Evolutionary conservation across 2,888 invertebrate species (phyloP).

Genomic region (Cataglyphis rosenhaueri): DNA sequence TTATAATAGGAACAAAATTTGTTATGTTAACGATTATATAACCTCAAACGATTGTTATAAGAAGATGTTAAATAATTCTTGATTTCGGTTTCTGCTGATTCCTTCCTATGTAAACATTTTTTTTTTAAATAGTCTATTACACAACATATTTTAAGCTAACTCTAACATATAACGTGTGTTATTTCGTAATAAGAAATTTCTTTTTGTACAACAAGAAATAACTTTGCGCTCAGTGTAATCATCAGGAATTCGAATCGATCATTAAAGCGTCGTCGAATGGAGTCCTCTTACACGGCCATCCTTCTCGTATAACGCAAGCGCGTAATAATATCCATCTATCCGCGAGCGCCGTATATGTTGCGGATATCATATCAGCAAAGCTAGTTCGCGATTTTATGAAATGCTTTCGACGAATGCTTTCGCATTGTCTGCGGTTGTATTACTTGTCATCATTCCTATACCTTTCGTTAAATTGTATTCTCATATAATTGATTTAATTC

Average conservation of each 20-base stretch:
- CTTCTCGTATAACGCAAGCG: slow-evolving; percentile 49
- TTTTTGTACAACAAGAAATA: background rate
- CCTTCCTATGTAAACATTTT: background rate
- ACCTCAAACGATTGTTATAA: background rate
- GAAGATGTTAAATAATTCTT: background rate
- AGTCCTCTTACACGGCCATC: slow-evolving; percentile 10
- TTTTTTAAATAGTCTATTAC: background rate
- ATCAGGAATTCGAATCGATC: slow-evolving; percentile 27
- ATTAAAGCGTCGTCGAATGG: slow-evolving; percentile 39
- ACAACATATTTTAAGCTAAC: background rate
- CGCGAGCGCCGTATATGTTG: slow-evolving; percentile 53
- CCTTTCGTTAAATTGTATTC: slow-evolving; percentile 7
- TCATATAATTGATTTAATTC: slow-evolving; percentile 1
- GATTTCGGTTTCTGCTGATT: background rate
- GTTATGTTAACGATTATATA: background rate
- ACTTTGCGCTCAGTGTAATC: background rate
- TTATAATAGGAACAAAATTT: background rate
- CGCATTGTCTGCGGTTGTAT: slow-evolving; percentile 14
- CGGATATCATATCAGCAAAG: slow-evolving; percentile 55
- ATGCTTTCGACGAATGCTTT: slow-evolving; percentile 23
- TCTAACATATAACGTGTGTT: background rate
- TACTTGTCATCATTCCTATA: background rate
- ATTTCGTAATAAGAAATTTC: background rate
- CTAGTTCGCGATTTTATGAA: slow-evolving; percentile 63
- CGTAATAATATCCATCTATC: slow-evolving; percentile 68